Conservation (phyloP, 2,888 invertebrate species). For the Mesorhabditis spiculigera region DNA sequence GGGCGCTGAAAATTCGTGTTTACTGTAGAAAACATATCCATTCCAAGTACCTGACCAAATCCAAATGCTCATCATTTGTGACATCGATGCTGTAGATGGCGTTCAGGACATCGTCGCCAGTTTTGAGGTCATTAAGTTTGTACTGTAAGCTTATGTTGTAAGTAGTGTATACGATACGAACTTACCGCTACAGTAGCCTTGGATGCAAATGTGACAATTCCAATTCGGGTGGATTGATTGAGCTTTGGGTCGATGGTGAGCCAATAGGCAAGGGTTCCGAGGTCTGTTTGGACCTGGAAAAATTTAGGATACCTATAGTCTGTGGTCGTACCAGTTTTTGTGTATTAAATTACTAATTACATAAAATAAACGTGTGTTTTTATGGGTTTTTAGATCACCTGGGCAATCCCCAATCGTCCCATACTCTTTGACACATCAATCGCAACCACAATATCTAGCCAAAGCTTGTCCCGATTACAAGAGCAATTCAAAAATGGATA, state of each 20-base stretch:
- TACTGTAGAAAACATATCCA: neutral
- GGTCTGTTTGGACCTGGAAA: neutral
- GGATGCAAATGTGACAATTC: neutral
- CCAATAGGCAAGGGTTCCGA: neutral
- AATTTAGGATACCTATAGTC: too few relatives aligned
- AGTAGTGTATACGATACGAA: too few relatives aligned
- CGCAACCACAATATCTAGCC: slow-evolving; percentile 1
- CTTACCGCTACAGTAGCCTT: neutral
- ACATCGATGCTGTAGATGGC: neutral
- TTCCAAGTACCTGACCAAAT: neutral
- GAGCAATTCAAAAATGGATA: neutral
- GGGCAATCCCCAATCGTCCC: neutral
- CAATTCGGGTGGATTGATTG: neutral
- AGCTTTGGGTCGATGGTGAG: neutral
- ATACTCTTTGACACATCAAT: neutral
- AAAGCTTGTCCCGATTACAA: neutral
- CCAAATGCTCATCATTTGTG: neutral
- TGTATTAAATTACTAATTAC: too few relatives aligned
- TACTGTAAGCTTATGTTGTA: neutral
- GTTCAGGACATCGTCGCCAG: neutral
- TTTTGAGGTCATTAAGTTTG: neutral
- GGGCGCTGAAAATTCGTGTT: neutral
- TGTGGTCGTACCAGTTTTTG: too few relatives aligned
- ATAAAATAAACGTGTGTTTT: too few relatives aligned
- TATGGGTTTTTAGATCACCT: neutral